These are phyloP conservation scores for Melipona quadrifasciata DNA, from an alignment of 1,140 invertebrate species.

Conservation along the genomic window DNA sequence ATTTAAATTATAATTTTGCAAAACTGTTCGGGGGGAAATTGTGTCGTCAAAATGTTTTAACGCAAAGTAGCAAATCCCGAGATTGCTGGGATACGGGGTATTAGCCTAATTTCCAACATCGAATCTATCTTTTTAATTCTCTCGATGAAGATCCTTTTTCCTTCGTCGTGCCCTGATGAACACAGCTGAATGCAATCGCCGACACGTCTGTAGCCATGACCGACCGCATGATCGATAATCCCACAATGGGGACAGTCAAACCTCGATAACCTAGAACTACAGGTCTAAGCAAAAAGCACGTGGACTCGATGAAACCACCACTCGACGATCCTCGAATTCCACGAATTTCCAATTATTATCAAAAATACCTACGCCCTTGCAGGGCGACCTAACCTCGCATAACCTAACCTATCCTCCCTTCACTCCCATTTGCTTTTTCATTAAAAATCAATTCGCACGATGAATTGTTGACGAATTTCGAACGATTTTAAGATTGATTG, in stretches of 20 bases:
- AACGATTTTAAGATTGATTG: no score
- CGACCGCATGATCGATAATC: slow-evolving; percentile 23
- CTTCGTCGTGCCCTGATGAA: not conserved
- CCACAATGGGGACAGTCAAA: slow-evolving; percentile 11
- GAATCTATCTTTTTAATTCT: not conserved
- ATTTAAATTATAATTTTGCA: no score
- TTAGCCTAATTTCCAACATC: no score
- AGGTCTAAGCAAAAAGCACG: not conserved
- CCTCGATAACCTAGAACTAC: not conserved
- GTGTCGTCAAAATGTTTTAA: no score
- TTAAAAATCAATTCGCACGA: no score
- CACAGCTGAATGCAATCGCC: not conserved
- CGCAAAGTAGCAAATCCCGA: no score
- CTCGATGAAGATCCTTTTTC: not conserved
- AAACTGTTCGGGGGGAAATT: no score
- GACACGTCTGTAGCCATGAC: slow-evolving; percentile 4
- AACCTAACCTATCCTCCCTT: no score
- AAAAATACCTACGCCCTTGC: not conserved
- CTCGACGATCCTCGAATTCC: not conserved
- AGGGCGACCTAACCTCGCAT: no score
- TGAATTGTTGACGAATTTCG: no score
- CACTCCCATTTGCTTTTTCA: no score
- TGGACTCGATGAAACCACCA: not conserved
- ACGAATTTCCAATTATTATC: not conserved
- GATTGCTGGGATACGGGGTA: no score